Evolutionary conservation across 2,113 vertebrate species (phyloP).

Genomic region (Istiophorus platypterus): DNA sequence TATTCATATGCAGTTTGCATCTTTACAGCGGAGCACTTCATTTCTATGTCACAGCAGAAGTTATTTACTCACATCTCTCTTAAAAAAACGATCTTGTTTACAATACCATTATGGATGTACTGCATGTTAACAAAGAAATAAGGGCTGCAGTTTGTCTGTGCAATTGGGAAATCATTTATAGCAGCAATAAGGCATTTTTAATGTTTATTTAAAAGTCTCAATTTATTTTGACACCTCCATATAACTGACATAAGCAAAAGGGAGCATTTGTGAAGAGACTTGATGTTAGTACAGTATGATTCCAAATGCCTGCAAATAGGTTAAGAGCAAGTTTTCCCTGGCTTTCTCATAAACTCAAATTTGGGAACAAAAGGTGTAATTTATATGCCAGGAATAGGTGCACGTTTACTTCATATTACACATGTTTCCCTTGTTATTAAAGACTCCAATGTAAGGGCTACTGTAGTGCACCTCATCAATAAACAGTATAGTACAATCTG

Average conservation of each 20-base stretch:
- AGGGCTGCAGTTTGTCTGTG: not conserved
- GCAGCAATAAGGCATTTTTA: not conserved
- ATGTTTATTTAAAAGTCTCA: slow-evolving; percentile 21
- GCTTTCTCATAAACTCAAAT: slow-evolving; percentile 41
- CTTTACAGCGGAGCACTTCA: not conserved
- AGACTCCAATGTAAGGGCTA: not conserved
- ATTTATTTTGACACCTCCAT: slow-evolving; percentile 25
- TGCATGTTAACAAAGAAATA: slow-evolving; percentile 16
- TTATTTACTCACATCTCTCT: slow-evolving; percentile 8
- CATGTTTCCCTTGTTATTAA: slow-evolving; percentile 4
- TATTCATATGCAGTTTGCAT: not conserved
- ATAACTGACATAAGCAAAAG: not conserved
- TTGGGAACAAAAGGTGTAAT: slow-evolving; percentile 20
- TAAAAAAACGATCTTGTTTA: slow-evolving; percentile 10
- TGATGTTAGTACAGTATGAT: slow-evolving; percentile 12
- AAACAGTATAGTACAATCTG: not conserved
- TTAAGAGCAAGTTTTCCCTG: not conserved
- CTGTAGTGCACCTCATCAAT: not conserved
- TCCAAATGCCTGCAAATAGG: not conserved
- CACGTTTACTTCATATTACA: not conserved
- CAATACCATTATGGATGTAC: not conserved
- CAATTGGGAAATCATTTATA: slow-evolving; percentile 23
- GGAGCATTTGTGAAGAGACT: not conserved
- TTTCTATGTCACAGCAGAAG: slow-evolving; percentile 14
- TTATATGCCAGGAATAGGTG: not conserved